Evolutionary conservation across 2,888 invertebrate species (phyloP), one percentile per base, ranked within the genome.

Genomic region (Caenorhabditis doughertyi): DNA sequence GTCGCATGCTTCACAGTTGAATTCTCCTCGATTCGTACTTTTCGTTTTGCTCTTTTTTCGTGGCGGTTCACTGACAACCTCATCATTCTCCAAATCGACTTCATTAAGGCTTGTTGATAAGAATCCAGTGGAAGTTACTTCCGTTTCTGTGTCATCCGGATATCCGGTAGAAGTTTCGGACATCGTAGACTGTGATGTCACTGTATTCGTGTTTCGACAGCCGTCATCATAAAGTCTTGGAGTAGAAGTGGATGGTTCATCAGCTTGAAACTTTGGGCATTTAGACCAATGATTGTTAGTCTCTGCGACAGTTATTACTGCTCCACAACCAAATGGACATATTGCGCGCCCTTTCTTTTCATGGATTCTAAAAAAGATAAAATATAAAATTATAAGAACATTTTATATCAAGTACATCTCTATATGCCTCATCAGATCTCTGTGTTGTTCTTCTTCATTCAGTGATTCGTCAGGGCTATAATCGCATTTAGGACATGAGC

Each of bases 381-480:
- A 27, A 55, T n/a, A 3, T 29, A 18, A 23, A n/a, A 68, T 18
- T n/a, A n/a, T n/a, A n/a, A n/a, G n/a, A n/a, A n/a, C n/a, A n/a
- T n/a, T n/a, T n/a, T n/a, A n/a, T n/a, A n/a, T n/a, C n/a, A n/a
- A n/a, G 21, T 47, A 84, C 84, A 23, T 56, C 23, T 73, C 42
- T 2, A 85, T 35, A 53, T 85, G 85, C 4, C 51, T 8, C 60
- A 73, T 72, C 18, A 85, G 8, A 42, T 81, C 85, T 3, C 74
- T 62, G 18, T 56, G 39, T 11, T 42, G 65, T 21, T 44, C 25
- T 27, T 72, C 56, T 2, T 23, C 4, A 39, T 62, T 49, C 2
- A 23, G 1, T 13, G 55, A 58, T 9, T 18, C n/a, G 39, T 76
- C 65, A 2, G 81, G 58, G 9, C 13, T 9, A 64, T 79, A 83